A percentile compares a stretch with the other conserved stretches of the same genome.
Conservation (phyloP, 2,113 vertebrate genomes). For the Ptychochromis oligacanthus region DNA sequence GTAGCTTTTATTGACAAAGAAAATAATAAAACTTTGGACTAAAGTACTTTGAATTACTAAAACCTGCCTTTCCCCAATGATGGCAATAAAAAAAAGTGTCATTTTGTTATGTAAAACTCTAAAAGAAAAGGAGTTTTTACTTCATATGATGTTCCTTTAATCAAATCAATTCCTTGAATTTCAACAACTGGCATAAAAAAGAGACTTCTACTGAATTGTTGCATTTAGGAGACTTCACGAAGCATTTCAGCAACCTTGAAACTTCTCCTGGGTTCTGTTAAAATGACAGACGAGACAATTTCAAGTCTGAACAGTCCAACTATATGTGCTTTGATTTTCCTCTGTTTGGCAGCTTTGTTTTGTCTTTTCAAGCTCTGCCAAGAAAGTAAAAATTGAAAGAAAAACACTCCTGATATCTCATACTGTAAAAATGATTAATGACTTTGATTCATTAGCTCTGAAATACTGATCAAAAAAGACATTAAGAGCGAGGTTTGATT, state of each 20-base stretch:
- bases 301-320: constrained; percentile 37
- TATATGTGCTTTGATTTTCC: constrained; percentile 62
- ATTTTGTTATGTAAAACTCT: neutral
- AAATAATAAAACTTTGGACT: constrained; percentile 46
- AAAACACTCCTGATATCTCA: constrained; percentile 33
- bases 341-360: constrained; percentile 56
- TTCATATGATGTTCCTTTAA: constrained; percentile 10
- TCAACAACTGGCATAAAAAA: neutral
- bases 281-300: constrained; percentile 45
- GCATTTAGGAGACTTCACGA: constrained; percentile 23
- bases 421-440: constrained; percentile 47
- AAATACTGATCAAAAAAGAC: constrained; percentile 49
- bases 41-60: constrained; percentile 21
- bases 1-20: constrained; percentile 73
- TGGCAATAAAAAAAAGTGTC: neutral
- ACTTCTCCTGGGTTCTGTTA: constrained; percentile 42
- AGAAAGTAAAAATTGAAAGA: constrained; percentile 42
- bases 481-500: constrained; percentile 54
- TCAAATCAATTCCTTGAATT: constrained; percentile 20
- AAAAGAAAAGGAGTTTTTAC: neutral
- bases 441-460: constrained; percentile 67
- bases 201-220: neutral
- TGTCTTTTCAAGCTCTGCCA: constrained; percentile 61
- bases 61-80: neutral
- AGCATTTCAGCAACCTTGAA: constrained; percentile 40